Conservation (phyloP, 2,888 invertebrate genomes). For the Congeria kusceri region DNA sequence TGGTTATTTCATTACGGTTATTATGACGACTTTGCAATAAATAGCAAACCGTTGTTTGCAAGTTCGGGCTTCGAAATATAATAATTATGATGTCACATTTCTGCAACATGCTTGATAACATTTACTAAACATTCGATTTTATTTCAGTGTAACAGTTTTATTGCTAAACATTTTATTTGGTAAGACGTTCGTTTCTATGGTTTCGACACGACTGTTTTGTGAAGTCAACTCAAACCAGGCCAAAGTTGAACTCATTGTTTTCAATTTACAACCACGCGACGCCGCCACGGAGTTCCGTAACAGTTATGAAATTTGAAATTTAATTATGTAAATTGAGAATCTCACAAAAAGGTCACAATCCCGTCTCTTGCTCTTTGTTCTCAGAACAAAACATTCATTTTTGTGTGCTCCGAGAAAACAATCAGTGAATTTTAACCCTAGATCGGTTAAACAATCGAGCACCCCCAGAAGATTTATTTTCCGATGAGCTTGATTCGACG, state of each 20-base stretch:
- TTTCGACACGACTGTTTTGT: no score
- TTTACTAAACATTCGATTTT: no score
- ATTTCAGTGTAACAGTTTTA: no score
- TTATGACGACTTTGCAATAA: no score
- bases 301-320: not conserved
- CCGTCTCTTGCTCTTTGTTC: not conserved
- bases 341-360: constrained; percentile 1
- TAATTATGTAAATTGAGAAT: constrained; percentile 5
- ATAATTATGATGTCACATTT: no score
- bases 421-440: not conserved
- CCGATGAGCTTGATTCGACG: constrained; percentile 3
- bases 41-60: no score
- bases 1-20: no score
- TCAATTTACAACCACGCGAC: not conserved
- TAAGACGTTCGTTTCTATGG: no score
- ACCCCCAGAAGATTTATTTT: constrained; percentile 8
- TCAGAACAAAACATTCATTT: constrained; percentile 1
- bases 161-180: no score
- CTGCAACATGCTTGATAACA: no score
- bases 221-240: no score
- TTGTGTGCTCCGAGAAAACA: not conserved
- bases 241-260: not conserved
- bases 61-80: no score
- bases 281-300: not conserved
- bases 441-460: constrained; percentile 5